A percentile compares a stretch with the other conserved stretches of the same genome.
Conservation (phyloP, 2,797 vertebrate genomes). For the Catamblyrhynchus diadema region DNA sequence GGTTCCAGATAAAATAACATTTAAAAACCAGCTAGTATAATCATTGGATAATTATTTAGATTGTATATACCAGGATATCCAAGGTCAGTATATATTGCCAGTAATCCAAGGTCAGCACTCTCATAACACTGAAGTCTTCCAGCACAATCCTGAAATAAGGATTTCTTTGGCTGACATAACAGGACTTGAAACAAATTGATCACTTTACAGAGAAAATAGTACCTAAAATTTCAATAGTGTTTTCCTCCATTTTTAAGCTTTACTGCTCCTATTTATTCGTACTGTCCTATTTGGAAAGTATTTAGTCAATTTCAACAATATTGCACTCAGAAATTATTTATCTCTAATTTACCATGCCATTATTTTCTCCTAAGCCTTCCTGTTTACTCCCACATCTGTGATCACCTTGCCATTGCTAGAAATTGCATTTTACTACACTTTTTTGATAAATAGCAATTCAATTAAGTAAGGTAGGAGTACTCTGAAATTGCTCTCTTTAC, state of each 20-base stretch:
- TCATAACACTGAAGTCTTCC: background rate
- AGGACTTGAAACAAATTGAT: background rate
- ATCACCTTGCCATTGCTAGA: background rate
- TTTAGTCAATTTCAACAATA: background rate
- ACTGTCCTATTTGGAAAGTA: background rate
- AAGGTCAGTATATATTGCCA: background rate
- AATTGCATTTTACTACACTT: background rate
- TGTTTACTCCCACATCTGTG: background rate
- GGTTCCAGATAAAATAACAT: background rate
- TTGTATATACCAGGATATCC: background rate
- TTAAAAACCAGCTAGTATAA: background rate
- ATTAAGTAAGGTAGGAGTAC: background rate
- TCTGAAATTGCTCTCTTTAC: background rate
- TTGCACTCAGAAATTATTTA: background rate
- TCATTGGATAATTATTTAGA: background rate
- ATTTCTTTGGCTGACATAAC: background rate
- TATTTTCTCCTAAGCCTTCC: background rate
- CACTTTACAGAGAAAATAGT: background rate
- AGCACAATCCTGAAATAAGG: background rate
- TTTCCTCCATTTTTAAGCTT: background rate
- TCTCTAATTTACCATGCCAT: background rate
- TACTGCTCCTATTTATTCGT: background rate
- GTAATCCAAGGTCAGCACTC: background rate
- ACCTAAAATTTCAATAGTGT: background rate
- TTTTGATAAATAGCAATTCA: background rate